Base-by-base conservation (phyloP, 2,888 invertebrate species). In the Macaria notata region DNA sequence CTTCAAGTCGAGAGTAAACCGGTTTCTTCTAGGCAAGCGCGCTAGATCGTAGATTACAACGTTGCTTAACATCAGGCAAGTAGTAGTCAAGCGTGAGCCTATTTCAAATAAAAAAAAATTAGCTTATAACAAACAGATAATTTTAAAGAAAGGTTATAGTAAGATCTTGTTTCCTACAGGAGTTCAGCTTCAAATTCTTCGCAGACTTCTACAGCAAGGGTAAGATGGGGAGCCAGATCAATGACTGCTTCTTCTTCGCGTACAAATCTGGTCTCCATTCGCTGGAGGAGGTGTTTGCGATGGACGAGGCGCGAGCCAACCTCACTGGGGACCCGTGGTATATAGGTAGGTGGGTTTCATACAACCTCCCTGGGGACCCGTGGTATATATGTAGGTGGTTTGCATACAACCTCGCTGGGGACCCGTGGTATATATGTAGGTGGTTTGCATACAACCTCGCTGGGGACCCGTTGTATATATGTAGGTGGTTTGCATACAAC, bases 201-300 rank as follows among this genome's bases (percentile, higher is more conserved):
- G 95, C 95, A 65, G 87, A 94, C 4, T 92, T 97, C 54, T 98
- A 98, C 83, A 87, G 92, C 36, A 92, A 91, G 50, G 85, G 86
- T 0, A 92, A 92, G 66, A 84, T 92, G 69, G 93, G 93, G 3
- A 83, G 83, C 4, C 91, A 89, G 65, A 89, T 90, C 54, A 86
- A 92, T 53, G 94, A 95, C 65, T 99, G 98, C 70, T 98, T 98
- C 82, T 99, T 98, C 86, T 97, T 99, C 78, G 97, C 98, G 0
- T 99, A 99, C 83, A 94, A 96, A 84, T 98, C 98, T 0, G 96
- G 96, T 39, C 96, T 98, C 72, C 89, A 86, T 36, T 94, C 93
- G 46, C 90, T 99, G 0, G 91, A 92, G 49, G 96, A 98, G 62
- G 98, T 97, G 0, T 94, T 99, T 64, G 92, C 93, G 53, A 98